Base-by-base conservation (phyloP, 37 sponge, comb jelly and placozoan species). In the Corticium candelabrum region DNA sequence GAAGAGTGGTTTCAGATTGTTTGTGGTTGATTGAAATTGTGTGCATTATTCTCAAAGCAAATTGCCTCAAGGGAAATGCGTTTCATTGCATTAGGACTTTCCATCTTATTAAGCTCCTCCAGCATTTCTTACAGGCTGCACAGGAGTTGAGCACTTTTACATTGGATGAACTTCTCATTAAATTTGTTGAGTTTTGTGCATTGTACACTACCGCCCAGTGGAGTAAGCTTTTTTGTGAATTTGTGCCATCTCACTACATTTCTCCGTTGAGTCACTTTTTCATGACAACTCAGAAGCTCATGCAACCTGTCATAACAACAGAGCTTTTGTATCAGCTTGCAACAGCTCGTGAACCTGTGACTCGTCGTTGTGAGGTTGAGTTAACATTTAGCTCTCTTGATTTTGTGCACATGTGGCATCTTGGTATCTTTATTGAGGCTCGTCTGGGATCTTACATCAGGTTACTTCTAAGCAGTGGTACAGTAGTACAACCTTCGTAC, bases 1-100 rank as follows among this genome's bases (percentile, higher is more conserved):
- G 40, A 0, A 70, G 84, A 2, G 36, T 80, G 0, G 39, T 32
- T 0, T 38, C 40, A 1, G 69, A 80, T 27, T 88, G 86, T 83
- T 90, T 80, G 35, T 75, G 56, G 15, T 67, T 86, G 3, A 83
- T 89, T 7, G 94, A 89, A 41, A 84, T 87, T 77, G 56, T 41
- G 36, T 84, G 82, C 1, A 80, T 78, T 40, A 71, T 83, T 27
- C 76, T 93, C 34, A 79, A 35, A 3, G 82, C 84, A 37, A 40
- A 83, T 31, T 41, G 88, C 0, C 86, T 76, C 76, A 93, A 93
- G 78, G 94, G 94, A 1, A 93, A 93, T 73, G 81, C 86, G n/a
- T 93, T 57, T 68, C 85, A 84, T 27, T 93, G 91, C 80, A 89
- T 87, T 38, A 81, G 94, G 7, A 93, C 91, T 35, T 93, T 87